Percentiles rank a stretch among this genome's conserved stretches.
Evolutionary conservation across 2,113 vertebrate genomes (phyloP).

Genomic region (Epinephelus cyanopodus): DNA sequence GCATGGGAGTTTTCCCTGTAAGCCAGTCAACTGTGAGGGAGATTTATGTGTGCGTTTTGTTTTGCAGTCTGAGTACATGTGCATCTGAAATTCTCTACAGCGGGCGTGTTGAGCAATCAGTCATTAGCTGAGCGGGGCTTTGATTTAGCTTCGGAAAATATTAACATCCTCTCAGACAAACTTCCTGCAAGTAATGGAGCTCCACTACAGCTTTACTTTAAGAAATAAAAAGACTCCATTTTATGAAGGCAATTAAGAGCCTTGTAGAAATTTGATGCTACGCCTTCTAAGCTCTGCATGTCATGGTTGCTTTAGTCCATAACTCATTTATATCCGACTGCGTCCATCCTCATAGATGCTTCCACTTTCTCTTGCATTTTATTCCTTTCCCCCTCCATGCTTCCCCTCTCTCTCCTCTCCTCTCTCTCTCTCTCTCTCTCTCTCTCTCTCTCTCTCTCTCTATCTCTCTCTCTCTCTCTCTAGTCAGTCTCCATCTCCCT

Average conservation of each 20-base stretch:
- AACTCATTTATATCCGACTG: conserved; percentile 56
- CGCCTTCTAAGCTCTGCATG: conserved; percentile 42
- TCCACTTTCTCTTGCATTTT: conserved; percentile 49
- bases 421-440: background rate
- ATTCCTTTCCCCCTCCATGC: conserved; percentile 35
- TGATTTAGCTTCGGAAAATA: conserved; percentile 50
- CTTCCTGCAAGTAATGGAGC: conserved; percentile 32
- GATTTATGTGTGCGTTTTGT: conserved; percentile 13
- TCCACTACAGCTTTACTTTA: background rate
- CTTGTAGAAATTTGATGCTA: conserved; percentile 30
- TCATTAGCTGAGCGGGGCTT: conserved; percentile 39
- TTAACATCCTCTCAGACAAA: conserved; percentile 39
- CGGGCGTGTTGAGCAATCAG: conserved; percentile 26
- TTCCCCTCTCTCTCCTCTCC: conserved; percentile 14
- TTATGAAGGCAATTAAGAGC: conserved; percentile 54
- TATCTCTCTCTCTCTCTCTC: background rate
- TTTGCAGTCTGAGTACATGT: conserved; percentile 16
- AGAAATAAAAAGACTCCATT: conserved; percentile 44
- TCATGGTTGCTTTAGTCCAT: conserved; percentile 77
- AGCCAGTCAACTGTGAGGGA: background rate
- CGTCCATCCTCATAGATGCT: conserved; percentile 45
- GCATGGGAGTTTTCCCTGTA: background rate
- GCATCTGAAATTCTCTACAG: conserved; percentile 4
- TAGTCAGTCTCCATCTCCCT: background rate
- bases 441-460: background rate